These are phyloP conservation scores for Callaeas wilsoni DNA, from an alignment of 2,113 vertebrate species.

Conservation along the genomic window DNA sequence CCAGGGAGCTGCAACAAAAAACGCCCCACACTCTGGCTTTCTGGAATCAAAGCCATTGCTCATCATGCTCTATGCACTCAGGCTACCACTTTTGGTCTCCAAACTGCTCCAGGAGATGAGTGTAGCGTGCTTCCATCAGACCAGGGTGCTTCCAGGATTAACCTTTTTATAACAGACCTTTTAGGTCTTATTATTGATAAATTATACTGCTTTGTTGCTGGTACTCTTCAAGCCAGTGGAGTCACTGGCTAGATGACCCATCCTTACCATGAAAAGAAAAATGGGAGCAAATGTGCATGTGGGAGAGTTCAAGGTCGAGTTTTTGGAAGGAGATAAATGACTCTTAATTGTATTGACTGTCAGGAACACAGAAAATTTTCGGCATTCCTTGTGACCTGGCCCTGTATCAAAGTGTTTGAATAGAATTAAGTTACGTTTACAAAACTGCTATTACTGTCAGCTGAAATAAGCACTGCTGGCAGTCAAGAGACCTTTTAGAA, in stretches of 20 bases:
- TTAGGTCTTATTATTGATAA: neutral
- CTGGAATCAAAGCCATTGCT: neutral
- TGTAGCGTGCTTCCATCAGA: neutral
- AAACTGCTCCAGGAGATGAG: neutral
- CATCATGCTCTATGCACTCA: no score
- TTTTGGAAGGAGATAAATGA: neutral
- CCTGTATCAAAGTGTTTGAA: neutral
- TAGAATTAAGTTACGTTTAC: neutral
- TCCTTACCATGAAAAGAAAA: neutral
- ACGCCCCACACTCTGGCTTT: neutral
- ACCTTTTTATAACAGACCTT: neutral
- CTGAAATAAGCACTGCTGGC: neutral
- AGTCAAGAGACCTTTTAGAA: neutral
- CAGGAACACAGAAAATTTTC: neutral
- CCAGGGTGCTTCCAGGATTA: neutral
- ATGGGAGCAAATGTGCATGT: neutral
- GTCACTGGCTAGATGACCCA: neutral
- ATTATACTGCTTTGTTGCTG: neutral
- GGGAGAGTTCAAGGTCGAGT: neutral
- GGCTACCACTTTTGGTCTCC: neutral
- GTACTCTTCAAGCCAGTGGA: neutral
- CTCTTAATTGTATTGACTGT: neutral
- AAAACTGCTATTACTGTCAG: neutral
- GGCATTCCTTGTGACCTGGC: neutral
- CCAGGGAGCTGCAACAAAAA: neutral